Conservation (phyloP, 2,113 vertebrate species). For the Vanacampus margaritifer region DNA sequence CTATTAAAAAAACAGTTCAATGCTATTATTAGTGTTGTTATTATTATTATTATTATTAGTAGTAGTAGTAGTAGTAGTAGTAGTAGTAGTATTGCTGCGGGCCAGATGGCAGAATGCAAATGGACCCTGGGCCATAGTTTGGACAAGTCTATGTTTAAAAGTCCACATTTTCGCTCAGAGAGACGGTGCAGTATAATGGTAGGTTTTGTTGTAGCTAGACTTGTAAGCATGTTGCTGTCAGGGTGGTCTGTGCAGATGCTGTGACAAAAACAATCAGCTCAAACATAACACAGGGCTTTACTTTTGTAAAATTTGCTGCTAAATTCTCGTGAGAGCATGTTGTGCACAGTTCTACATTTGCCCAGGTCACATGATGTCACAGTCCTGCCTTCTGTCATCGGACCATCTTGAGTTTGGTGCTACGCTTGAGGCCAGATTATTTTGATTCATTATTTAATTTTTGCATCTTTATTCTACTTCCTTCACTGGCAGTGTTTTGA, state of each 20-base stretch:
- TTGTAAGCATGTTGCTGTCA: too few relatives aligned
- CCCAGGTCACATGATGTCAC: neutral
- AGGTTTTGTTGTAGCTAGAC: too few relatives aligned
- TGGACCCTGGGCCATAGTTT: too few relatives aligned
- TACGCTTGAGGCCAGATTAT: slow-evolving; percentile 12
- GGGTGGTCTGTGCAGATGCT: too few relatives aligned
- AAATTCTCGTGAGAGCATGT: neutral
- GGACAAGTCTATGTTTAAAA: too few relatives aligned
- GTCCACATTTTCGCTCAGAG: too few relatives aligned
- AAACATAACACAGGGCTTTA: neutral
- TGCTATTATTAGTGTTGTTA: too few relatives aligned
- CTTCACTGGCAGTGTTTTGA: slow-evolving; percentile 2
- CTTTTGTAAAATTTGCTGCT: neutral
- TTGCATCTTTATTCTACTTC: neutral
- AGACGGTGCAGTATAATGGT: too few relatives aligned
- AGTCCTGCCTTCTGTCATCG: neutral
- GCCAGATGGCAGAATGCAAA: too few relatives aligned
- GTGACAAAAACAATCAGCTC: neutral
- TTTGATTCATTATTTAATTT: neutral
- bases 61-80: neutral
- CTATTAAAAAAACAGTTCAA: neutral
- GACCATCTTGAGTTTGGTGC: slow-evolving; percentile 12
- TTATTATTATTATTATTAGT: too few relatives aligned
- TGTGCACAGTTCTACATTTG: neutral
- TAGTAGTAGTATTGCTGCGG: too few relatives aligned